Conservation (phyloP, 2,888 invertebrate genomes). For the Augochlorella aurata region DNA sequence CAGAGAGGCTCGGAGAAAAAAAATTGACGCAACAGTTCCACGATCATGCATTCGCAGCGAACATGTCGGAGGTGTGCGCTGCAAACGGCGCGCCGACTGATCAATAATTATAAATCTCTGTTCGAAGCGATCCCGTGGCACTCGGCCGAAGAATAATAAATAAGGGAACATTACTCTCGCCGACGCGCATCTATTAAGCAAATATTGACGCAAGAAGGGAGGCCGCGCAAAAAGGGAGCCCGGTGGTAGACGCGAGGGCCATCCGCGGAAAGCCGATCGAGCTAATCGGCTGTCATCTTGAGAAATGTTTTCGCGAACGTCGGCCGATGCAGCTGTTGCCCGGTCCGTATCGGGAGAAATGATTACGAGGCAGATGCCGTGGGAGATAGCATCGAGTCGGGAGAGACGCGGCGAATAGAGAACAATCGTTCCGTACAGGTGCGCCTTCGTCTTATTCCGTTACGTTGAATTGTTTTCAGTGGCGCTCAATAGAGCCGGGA, state of each 20-base stretch:
- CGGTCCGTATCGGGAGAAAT: constrained; percentile 47
- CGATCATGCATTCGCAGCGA: no score
- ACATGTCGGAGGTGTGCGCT: no score
- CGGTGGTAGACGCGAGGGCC: not conserved
- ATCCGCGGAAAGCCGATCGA: constrained; percentile 44
- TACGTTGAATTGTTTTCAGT: constrained; percentile 57
- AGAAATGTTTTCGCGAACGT: constrained; percentile 54
- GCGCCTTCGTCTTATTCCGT: constrained; percentile 51
- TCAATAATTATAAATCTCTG: constrained; percentile 6
- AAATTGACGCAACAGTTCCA: no score
- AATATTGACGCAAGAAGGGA: constrained; percentile 6
- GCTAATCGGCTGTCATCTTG: constrained; percentile 58
- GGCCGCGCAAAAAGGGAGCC: not conserved
- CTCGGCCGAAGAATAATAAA: not conserved
- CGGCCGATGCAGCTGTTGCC: constrained; percentile 44
- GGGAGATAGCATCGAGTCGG: constrained; percentile 48
- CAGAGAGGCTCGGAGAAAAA: no score
- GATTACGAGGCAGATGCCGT: constrained; percentile 46
- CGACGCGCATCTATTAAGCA: not conserved
- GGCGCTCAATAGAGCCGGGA: constrained; percentile 16
- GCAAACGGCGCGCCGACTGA: not conserved
- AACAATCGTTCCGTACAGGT: constrained; percentile 59
- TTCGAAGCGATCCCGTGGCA: not conserved
- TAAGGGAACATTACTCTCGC: not conserved
- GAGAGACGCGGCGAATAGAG: constrained; percentile 42